Evolutionary conservation across 2,888 invertebrate genomes (phyloP), one percentile per base, ranked within the genome.

Genomic region (Spicauda simplicius): DNA sequence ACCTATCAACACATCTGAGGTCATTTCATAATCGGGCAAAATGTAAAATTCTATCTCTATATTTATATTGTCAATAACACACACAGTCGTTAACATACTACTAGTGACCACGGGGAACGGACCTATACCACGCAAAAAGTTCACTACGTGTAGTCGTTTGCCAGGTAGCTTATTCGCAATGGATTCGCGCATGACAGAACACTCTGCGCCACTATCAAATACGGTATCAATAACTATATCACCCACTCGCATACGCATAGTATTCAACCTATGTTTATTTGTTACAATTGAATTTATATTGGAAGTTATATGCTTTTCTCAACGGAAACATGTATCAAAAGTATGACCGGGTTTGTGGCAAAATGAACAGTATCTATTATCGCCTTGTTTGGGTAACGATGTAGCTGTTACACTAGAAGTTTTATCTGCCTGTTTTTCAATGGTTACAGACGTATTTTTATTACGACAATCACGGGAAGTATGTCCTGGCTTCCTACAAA

Each of bases 161-260:
- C 78, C 79, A 0, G 78, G 77, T 54, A 81, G n/a, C 41, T 64
- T 68, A 0, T 65, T 58, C 0, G 77, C 78, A 0, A 79, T 0
- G 0, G 77, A 74, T 41, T 77, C 77, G 0, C 76, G 68, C 1
- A n/a, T n/a, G n/a, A n/a, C n/a, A n/a, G n/a, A n/a, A n/a, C n/a
- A n/a, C n/a, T n/a, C n/a, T n/a, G n/a, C 77, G 0, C 78, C 79
- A 16, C 78, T 79, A 33, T 80, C 78, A 54, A 80, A 79, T 0
- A 78, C 55, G 0, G 77, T 70, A 1, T 58, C 25, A 0, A 77
- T 33, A 5, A 25, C 64, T 8, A 37, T 57, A 7, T 50, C 18
- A 0, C 71, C 71, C 2, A 77, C 67, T 5, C 5, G 7, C 0
- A 76, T 19, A 0, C 18, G 45, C 45, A 77, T 73, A 0, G 66